These are phyloP conservation scores for Gisinianus flammeolus DNA, from an alignment of 2,888 invertebrate species.

Conservation along the genomic window DNA sequence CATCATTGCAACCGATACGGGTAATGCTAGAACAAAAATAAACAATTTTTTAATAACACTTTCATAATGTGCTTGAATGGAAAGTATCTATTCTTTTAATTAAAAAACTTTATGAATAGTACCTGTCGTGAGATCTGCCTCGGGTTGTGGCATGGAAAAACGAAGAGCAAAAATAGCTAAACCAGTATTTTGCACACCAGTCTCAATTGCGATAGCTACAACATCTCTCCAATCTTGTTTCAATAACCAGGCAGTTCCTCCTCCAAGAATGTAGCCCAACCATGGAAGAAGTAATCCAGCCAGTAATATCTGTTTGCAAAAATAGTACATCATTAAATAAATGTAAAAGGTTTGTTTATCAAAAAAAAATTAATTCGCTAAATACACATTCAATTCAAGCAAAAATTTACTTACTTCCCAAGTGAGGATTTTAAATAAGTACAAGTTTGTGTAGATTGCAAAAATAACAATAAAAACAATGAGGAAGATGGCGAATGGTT, in stretches of 20 bases:
- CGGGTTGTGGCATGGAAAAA: conserved; percentile 81
- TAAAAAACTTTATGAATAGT: no score
- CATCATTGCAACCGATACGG: conserved; percentile 90
- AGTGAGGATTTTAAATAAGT: conserved; percentile 84
- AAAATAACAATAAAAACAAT: conserved; percentile 84
- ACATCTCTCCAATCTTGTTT: conserved; percentile 72
- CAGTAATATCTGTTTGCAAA: conserved; percentile 71
- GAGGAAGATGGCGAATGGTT: conserved; percentile 79
- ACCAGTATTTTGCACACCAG: conserved; percentile 92
- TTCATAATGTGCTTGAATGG: neutral
- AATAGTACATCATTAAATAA: no score
- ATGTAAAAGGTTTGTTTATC: no score
- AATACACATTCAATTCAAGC: neutral
- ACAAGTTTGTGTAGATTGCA: conserved; percentile 86
- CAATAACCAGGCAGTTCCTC: conserved; percentile 68
- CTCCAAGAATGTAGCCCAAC: conserved; percentile 78
- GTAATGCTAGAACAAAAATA: conserved; percentile 70
- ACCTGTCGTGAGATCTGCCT: conserved; percentile 87
- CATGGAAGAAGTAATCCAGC: conserved; percentile 83
- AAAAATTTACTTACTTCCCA: conserved; percentile 72
- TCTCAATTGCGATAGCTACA: conserved; percentile 90
- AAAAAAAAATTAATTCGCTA: neutral
- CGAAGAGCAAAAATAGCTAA: conserved; percentile 86
- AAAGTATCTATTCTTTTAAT: neutral
- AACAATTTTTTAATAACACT: no score